These are phyloP conservation scores for Rhogogaster chlorosoma DNA, from an alignment of 2,888 invertebrate genomes.

Conservation along the genomic window DNA sequence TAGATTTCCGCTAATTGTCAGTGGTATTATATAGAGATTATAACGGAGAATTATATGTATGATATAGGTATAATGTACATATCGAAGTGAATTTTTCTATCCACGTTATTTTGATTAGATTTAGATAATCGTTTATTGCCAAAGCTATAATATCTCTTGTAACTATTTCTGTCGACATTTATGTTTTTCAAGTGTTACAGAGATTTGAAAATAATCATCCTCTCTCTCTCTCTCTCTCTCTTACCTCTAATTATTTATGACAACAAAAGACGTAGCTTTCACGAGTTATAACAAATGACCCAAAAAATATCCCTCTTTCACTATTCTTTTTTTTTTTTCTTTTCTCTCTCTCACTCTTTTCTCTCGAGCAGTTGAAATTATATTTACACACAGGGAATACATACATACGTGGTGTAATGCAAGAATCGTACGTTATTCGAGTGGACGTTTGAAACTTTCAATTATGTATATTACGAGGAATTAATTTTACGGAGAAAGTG, in stretches of 20 bases:
- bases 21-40: background rate
- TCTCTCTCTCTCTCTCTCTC: background rate
- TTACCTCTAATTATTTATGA: background rate
- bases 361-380: background rate
- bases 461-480: slow-evolving; percentile 46
- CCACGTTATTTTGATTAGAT: background rate
- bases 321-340: background rate
- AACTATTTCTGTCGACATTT: background rate
- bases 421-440: background rate
- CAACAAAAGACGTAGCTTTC: background rate
- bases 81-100: background rate
- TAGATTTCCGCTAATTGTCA: background rate
- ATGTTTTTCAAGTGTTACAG: background rate
- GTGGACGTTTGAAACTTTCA: slow-evolving; percentile 32
- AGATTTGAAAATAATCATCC: background rate
- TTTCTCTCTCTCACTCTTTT: background rate
- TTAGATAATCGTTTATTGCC: background rate
- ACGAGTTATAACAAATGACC: slow-evolving; percentile 9
- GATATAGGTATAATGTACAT: background rate
- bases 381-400: background rate
- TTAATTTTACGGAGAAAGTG: slow-evolving; percentile 45
- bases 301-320: slow-evolving; percentile 1
- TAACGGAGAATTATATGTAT: background rate
- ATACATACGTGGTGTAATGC: background rate
- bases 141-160: background rate